Conservation (phyloP, 2,888 invertebrate species). For the Celastrina argiolus region DNA sequence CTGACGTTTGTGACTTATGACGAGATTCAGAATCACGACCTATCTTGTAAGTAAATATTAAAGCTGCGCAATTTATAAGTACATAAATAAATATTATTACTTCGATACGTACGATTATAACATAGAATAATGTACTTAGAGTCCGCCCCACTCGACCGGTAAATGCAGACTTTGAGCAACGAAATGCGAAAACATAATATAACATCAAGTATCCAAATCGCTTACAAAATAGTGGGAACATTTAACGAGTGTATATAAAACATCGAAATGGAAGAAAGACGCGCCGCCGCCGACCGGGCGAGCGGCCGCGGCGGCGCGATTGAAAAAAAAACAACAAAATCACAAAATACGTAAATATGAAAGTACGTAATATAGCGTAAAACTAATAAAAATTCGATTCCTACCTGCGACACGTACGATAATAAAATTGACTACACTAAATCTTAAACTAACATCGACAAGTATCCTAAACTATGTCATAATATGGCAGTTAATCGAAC, state of each 20-base stretch:
- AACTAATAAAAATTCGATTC: conserved; percentile 66
- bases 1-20: conserved; percentile 77
- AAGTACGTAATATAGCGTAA: conserved; percentile 50
- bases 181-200: conserved; percentile 50
- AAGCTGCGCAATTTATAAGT: conserved; percentile 76
- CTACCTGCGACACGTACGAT: conserved; percentile 66
- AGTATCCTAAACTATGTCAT: conserved; percentile 73
- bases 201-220: conserved; percentile 51
- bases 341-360: conserved; percentile 51
- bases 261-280: conserved; percentile 44
- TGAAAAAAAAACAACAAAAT: conserved; percentile 36
- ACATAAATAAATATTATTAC: conserved; percentile 72
- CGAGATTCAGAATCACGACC: conserved; percentile 78
- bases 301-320: conserved; percentile 42
- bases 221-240: conserved; percentile 57
- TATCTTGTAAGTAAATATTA: conserved; percentile 77
- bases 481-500: conserved; percentile 78
- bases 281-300: conserved; percentile 44
- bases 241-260: conserved; percentile 65
- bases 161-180: conserved; percentile 69
- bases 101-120: conserved; percentile 53
- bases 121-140: conserved; percentile 60
- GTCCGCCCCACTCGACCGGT: conserved; percentile 50
- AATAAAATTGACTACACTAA: conserved; percentile 62
- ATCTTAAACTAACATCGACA: conserved; percentile 65